These are phyloP conservation scores for Danio tinwini DNA, from an alignment of 2,797 vertebrate species.

Conservation along the genomic window DNA sequence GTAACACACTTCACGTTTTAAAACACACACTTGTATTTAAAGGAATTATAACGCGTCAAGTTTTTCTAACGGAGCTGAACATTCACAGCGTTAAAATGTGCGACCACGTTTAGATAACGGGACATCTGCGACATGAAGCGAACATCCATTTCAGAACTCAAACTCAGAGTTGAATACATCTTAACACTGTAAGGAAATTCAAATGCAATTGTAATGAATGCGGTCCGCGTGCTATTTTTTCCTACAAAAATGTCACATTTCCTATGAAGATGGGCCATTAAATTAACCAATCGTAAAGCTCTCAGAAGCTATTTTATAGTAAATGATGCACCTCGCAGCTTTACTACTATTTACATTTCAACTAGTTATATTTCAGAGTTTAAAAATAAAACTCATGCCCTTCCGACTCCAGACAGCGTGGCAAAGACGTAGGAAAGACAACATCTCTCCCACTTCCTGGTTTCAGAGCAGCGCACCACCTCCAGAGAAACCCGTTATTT, in stretches of 20 bases:
- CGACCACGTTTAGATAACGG: slow-evolving; percentile 67
- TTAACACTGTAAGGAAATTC: neutral
- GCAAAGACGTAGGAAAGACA: slow-evolving; percentile 85
- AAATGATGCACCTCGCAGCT: neutral
- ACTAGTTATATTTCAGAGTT: slow-evolving; percentile 39
- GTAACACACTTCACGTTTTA: neutral
- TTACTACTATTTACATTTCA: too few species aligned
- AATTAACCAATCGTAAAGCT: slow-evolving; percentile 1
- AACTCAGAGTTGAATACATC: neutral
- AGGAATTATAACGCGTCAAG: neutral
- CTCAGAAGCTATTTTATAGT: neutral
- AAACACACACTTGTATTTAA: neutral
- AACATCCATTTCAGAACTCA: neutral
- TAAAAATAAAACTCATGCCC: slow-evolving; percentile 75
- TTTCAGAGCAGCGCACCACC: slow-evolving; percentile 76
- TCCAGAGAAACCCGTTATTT: slow-evolving; percentile 68
- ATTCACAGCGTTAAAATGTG: neutral
- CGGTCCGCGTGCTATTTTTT: neutral
- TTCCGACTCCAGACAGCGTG: slow-evolving; percentile 88
- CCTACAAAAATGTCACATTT: neutral
- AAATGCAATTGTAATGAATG: neutral
- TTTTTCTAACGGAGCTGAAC: neutral
- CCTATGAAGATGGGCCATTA: neutral
- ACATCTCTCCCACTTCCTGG: slow-evolving; percentile 90
- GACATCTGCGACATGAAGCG: slow-evolving; percentile 37